These are phyloP conservation scores for Malaclemys terrapin DNA, from an alignment of 2,113 vertebrate genomes.

Conservation along the genomic window DNA sequence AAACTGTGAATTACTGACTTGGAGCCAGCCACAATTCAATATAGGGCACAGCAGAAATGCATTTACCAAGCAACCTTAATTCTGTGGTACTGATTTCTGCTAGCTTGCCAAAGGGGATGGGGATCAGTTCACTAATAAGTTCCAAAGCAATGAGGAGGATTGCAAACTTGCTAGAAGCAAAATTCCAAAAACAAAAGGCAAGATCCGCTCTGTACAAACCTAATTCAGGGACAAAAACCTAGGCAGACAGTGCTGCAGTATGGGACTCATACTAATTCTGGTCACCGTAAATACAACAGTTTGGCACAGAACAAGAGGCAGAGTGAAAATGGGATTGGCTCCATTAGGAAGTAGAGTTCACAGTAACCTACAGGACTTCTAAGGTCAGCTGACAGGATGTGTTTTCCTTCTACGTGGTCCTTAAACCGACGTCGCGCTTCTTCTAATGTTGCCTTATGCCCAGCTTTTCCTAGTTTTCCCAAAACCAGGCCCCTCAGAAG, in stretches of 20 bases:
- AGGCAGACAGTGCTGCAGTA: background rate
- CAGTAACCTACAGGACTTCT: slow-evolving; percentile 90
- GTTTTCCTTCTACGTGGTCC: slow-evolving; percentile 95
- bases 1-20: background rate
- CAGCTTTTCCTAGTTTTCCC: slow-evolving; percentile 96
- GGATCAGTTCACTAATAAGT: background rate
- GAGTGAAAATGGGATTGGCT: background rate
- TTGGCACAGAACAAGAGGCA: background rate
- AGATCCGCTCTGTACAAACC: background rate
- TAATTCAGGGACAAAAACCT: background rate
- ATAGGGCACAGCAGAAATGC: background rate
- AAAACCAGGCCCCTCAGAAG: slow-evolving; percentile 93
- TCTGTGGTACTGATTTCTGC: background rate
- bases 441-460: slow-evolving; percentile 94
- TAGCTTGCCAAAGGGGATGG: background rate
- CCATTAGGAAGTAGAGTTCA: background rate
- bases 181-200: background rate
- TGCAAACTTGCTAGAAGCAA: background rate
- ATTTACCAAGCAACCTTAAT: background rate
- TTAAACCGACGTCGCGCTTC: slow-evolving; percentile 96
- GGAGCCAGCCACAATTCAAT: background rate
- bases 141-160: background rate
- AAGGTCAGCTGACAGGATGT: slow-evolving; percentile 91
- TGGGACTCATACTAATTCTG: background rate
- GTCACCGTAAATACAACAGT: background rate